phyloP scores from a whole-genome alignment of 2,113 vertebrate genomes.

The Tylochromis polylepis region DNA sequence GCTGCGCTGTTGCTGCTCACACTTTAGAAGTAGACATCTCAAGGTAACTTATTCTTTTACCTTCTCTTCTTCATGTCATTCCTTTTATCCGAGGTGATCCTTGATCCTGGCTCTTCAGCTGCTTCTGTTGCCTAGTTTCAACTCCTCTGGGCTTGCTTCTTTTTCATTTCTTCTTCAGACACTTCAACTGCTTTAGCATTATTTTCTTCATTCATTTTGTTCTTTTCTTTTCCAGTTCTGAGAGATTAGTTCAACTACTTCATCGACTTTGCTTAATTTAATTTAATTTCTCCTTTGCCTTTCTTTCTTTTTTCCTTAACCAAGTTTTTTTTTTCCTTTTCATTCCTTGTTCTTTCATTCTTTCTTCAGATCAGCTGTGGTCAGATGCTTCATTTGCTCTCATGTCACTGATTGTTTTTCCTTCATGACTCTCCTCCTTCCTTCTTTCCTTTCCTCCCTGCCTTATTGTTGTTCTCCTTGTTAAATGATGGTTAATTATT shows the following conservation, averaged over 20 bases:
- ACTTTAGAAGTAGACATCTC: background rate
- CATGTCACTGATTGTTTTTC: background rate
- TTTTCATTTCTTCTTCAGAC: background rate
- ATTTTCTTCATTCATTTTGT: background rate
- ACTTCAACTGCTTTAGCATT: background rate
- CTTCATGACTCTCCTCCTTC: background rate
- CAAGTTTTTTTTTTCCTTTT: background rate
- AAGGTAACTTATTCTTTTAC: background rate
- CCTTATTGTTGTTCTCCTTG: background rate
- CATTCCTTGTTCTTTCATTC: background rate
- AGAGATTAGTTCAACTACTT: too few relatives aligned
- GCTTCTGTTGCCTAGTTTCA: background rate
- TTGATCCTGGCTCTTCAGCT: background rate
- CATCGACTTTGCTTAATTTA: too few relatives aligned
- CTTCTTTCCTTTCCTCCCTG: background rate
- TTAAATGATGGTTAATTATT: slow-evolving; percentile 34
- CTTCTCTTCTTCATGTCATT: background rate
- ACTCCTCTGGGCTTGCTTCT: background rate
- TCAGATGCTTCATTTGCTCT: background rate
- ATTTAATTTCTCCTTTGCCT: too few relatives aligned
- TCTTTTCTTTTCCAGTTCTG: background rate
- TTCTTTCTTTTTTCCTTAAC: background rate
- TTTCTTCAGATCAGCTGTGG: background rate
- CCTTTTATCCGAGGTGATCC: background rate
- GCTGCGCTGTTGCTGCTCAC: background rate